phyloP scores from a whole-genome alignment of 2,888 invertebrate species.

The Romanomermis culicivorax region DNA sequence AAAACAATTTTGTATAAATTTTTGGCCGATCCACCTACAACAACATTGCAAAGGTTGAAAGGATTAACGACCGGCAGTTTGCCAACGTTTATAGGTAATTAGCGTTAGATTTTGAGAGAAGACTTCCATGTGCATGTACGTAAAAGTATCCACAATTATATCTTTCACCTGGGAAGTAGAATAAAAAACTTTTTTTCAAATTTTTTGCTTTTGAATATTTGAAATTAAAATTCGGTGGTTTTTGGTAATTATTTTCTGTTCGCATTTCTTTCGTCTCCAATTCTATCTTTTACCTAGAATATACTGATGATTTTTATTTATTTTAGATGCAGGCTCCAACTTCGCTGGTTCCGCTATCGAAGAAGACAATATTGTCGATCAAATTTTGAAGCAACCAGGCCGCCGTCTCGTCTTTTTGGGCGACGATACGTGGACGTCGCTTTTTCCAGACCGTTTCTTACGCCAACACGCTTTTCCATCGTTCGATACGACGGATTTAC shows the following conservation, averaged over 20 bases:
- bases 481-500: conserved; percentile 61
- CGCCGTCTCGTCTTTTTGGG: conserved; percentile 40
- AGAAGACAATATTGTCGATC: conserved; percentile 79
- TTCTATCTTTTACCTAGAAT: too few species aligned
- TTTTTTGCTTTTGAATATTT: too few species aligned
- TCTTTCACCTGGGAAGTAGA: too few species aligned
- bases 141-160: too few species aligned
- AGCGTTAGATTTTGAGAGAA: too few species aligned
- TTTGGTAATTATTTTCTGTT: too few species aligned
- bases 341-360: conserved; percentile 59
- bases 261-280: too few species aligned
- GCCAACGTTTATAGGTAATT: neutral
- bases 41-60: conserved; percentile 75
- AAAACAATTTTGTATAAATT: conserved; percentile 42
- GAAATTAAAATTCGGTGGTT: too few species aligned
- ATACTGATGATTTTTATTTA: too few species aligned
- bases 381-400: conserved; percentile 34
- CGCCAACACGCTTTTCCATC: conserved; percentile 59
- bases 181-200: too few species aligned
- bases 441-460: conserved; percentile 55
- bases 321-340: conserved; percentile 83
- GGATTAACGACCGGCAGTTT: conserved; percentile 66
- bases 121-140: too few species aligned
- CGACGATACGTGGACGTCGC: conserved; percentile 21
- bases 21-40: conserved; percentile 90